A percentile compares a stretch with the other conserved stretches of the same genome.
These are phyloP conservation scores for Myotis findleyi DNA, from an alignment of 2,797 vertebrate species.

Conservation along the genomic window DNA sequence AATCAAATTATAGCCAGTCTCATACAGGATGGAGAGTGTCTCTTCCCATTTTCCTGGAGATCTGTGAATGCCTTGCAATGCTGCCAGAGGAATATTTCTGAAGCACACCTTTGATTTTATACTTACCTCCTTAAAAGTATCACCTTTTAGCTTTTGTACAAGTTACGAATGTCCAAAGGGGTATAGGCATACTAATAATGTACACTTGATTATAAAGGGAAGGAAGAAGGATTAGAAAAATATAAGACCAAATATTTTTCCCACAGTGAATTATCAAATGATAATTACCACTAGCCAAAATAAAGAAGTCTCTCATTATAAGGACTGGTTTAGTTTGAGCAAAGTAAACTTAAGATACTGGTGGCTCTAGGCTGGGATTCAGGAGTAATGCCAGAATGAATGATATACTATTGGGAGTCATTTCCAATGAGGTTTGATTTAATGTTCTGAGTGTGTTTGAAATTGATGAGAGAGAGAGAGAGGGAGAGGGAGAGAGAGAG, in stretches of 20 bases:
- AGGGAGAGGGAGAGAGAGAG: too few species aligned
- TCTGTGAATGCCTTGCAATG: not conserved
- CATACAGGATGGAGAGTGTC: not conserved
- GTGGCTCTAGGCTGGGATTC: not conserved
- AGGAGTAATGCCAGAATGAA: not conserved
- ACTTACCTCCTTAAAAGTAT: not conserved
- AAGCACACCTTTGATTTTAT: not conserved
- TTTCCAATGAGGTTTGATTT: slow-evolving; percentile 17
- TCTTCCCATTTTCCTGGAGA: slow-evolving; percentile 23
- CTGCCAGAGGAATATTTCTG: not conserved
- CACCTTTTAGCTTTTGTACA: not conserved
- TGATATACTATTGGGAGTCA: not conserved
- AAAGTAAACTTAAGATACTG: not conserved
- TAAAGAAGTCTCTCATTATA: not conserved
- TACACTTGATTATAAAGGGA: not conserved
- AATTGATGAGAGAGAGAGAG: not conserved
- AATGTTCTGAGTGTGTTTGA: not conserved
- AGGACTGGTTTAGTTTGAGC: not conserved
- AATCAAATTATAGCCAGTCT: not conserved
- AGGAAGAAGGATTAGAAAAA: not conserved
- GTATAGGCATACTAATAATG: not conserved
- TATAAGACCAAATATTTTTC: not conserved
- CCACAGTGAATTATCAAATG: not conserved
- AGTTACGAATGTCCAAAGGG: not conserved
- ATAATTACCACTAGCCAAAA: not conserved